Evolutionary conservation across 2,888 invertebrate genomes (phyloP).

Genomic region (Coelopa pilipes): DNA sequence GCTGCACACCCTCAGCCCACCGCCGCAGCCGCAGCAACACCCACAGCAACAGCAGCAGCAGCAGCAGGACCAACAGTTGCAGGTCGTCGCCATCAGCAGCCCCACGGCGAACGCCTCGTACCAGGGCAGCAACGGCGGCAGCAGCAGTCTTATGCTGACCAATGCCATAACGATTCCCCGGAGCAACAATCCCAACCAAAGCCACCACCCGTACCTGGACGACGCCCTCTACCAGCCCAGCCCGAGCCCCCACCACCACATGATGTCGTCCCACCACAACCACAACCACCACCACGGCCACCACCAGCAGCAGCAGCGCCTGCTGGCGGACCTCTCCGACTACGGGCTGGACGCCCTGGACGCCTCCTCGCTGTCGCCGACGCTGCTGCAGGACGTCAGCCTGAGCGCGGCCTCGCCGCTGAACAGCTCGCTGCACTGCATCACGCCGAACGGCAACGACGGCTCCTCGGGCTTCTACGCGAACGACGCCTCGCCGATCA

Average conservation of each 20-base stretch:
- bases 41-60: slow-evolving; percentile 6
- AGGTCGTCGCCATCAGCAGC: slow-evolving; percentile 28
- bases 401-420: slow-evolving; percentile 60
- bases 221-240: slow-evolving; percentile 59
- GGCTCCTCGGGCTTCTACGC: slow-evolving; percentile 50
- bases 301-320: slow-evolving; percentile 46
- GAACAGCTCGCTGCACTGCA: slow-evolving; percentile 49
- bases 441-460: slow-evolving; percentile 46
- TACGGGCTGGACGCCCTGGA: slow-evolving; percentile 64
- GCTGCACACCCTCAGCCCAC: slow-evolving; percentile 38
- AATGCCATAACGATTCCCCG: slow-evolving; percentile 65
- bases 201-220: slow-evolving; percentile 55
- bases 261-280: slow-evolving; percentile 33
- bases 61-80: slow-evolving; percentile 24
- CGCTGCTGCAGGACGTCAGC: slow-evolving; percentile 64
- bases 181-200: slow-evolving; percentile 62
- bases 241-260: slow-evolving; percentile 47
- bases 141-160: slow-evolving; percentile 62
- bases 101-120: slow-evolving; percentile 36
- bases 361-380: slow-evolving; percentile 63
- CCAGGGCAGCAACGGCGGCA: slow-evolving; percentile 39
- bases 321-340: slow-evolving; percentile 63
- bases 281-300: slow-evolving; percentile 44
- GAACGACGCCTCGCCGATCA: slow-evolving; percentile 52
- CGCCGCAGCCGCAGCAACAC: slow-evolving; percentile 31